These are phyloP conservation scores for Pangasius sanitwongsei DNA, from an alignment of 2,797 vertebrate species.

Conservation along the genomic window DNA sequence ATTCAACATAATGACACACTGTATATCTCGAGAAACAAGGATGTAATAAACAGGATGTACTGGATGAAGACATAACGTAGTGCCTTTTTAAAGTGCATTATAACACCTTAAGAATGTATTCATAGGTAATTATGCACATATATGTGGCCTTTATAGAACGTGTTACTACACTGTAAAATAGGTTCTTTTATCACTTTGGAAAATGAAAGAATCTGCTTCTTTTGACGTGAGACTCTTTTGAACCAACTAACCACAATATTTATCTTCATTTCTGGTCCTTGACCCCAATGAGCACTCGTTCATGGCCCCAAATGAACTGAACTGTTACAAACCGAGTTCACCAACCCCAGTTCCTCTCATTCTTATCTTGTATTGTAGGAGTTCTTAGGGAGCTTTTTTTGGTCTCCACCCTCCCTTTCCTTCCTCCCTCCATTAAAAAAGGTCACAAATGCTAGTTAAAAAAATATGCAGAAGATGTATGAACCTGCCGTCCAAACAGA, in stretches of 20 bases:
- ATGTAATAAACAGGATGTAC: background rate
- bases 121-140: too few species aligned
- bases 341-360: background rate
- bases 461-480: slow-evolving; percentile 46
- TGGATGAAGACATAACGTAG: background rate
- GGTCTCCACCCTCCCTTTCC: slow-evolving; percentile 11
- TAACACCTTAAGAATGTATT: background rate
- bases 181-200: background rate
- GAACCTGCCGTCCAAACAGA: slow-evolving; percentile 48
- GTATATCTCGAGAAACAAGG: background rate
- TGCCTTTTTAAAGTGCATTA: background rate
- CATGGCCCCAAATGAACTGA: background rate
- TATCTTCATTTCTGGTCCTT: background rate
- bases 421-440: slow-evolving; percentile 33
- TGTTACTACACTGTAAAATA: background rate
- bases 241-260: background rate
- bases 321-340: slow-evolving; percentile 14
- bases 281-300: background rate
- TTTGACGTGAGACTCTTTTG: background rate
- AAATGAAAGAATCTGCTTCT: background rate
- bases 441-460: slow-evolving; percentile 43
- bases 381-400: background rate
- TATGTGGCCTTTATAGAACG: background rate
- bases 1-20: too few species aligned
- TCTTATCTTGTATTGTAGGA: background rate